Conservation (phyloP, 1,140 invertebrate genomes). For the Bradysia coprophila region DNA sequence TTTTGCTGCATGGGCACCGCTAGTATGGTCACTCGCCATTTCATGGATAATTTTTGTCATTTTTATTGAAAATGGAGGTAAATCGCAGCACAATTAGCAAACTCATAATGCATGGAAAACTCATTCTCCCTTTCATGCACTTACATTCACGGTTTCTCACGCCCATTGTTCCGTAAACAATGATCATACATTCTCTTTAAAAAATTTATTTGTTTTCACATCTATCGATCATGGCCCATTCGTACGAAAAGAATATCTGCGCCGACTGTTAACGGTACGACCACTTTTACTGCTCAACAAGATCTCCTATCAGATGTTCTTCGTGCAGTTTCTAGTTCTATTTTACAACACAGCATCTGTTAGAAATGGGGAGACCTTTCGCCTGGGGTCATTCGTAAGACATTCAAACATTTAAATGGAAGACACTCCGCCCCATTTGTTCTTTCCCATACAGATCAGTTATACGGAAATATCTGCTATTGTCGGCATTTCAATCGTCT, state of each 20-base stretch:
- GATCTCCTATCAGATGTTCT: background rate
- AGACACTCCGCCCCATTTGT: too few species aligned
- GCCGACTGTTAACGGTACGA: background rate
- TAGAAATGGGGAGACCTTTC: background rate
- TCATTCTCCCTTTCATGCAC: too few species aligned
- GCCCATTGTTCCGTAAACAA: too few species aligned
- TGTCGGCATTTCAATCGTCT: background rate
- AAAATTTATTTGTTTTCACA: too few species aligned
- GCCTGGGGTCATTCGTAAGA: background rate
- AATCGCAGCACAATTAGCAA: too few species aligned
- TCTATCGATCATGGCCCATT: too few species aligned
- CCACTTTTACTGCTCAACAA: background rate
- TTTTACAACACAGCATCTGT: background rate
- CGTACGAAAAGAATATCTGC: too few species aligned
- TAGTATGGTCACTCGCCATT: conserved; percentile 36
- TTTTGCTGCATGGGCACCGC: conserved; percentile 40
- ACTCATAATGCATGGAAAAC: too few species aligned
- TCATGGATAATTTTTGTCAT: conserved; percentile 45
- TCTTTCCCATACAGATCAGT: too few species aligned
- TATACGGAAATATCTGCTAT: background rate
- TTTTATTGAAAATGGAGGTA: conserved; percentile 35
- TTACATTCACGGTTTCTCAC: too few species aligned
- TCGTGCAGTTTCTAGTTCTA: background rate
- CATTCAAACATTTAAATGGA: too few species aligned
- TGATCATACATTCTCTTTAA: too few species aligned